phyloP scores from a whole-genome alignment of 2,888 invertebrate species.

The Chloroclystis v-ata region DNA sequence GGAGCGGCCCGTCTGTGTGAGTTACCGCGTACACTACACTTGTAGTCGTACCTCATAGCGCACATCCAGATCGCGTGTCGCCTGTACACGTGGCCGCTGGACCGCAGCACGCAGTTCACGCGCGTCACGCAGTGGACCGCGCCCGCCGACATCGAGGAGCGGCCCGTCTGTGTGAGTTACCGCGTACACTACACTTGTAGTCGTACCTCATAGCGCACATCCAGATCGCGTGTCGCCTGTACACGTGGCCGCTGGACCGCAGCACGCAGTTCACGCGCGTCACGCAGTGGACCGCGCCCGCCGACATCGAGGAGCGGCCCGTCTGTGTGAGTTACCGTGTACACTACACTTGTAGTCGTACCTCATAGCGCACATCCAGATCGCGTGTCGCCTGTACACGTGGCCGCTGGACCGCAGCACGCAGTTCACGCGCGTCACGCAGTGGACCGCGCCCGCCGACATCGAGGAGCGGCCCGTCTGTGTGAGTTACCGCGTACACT shows the following conservation, averaged over 20 bases:
- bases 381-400: slow-evolving; percentile 90
- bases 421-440: slow-evolving; percentile 87
- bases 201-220: slow-evolving; percentile 94
- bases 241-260: slow-evolving; percentile 94
- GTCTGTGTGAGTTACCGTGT: slow-evolving; percentile 82
- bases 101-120: slow-evolving; percentile 91
- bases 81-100: slow-evolving; percentile 92
- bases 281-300: slow-evolving; percentile 80
- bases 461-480: slow-evolving; percentile 88
- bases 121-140: slow-evolving; percentile 81
- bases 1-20: slow-evolving; percentile 86
- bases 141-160: slow-evolving; percentile 87
- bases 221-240: slow-evolving; percentile 93
- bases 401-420: slow-evolving; percentile 95
- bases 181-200: too few relatives aligned
- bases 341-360: too few relatives aligned
- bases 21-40: too few relatives aligned
- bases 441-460: slow-evolving; percentile 82
- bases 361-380: slow-evolving; percentile 93
- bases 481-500: too few relatives aligned
- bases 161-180: slow-evolving; percentile 84
- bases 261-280: slow-evolving; percentile 90
- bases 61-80: slow-evolving; percentile 95
- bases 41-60: slow-evolving; percentile 94
- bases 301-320: slow-evolving; percentile 89